phyloP scores from a whole-genome alignment of 2,797 vertebrate species.

The Lemur catta region DNA sequence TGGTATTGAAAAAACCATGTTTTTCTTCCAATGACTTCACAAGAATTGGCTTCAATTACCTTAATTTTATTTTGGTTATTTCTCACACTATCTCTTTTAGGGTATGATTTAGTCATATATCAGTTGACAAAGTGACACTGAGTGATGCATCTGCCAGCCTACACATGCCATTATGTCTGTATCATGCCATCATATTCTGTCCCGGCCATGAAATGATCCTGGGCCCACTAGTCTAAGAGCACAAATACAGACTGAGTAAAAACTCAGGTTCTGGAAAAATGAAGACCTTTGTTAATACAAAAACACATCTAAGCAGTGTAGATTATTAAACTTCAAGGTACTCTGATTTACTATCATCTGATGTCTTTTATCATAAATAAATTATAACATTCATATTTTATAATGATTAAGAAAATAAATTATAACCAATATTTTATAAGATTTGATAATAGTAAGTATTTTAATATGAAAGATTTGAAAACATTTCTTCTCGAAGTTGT shows the following conservation, averaged over 20 bases:
- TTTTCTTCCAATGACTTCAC: not conserved
- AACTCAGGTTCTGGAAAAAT: not conserved
- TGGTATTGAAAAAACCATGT: not conserved
- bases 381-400: not conserved
- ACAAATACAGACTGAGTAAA: not conserved
- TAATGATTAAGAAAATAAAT: not conserved
- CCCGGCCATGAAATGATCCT: not conserved
- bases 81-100: not conserved
- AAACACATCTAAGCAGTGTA: constrained; percentile 25
- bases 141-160: not conserved
- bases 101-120: not conserved
- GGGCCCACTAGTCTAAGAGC: not conserved
- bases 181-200: not conserved
- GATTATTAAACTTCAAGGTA: constrained; percentile 8
- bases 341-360: constrained; percentile 1
- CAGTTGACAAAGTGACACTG: not conserved
- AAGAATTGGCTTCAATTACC: constrained; percentile 7
- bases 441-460: not conserved
- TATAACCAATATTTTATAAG: not conserved
- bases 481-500: not conserved
- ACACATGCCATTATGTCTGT: not conserved
- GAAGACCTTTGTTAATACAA: constrained; percentile 30
- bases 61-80: constrained; percentile 44
- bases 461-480: constrained; percentile 38
- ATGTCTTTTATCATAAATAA: constrained; percentile 1